phyloP scores from a whole-genome alignment of 1,140 invertebrate genomes.

The Campoletis sonorensis region DNA sequence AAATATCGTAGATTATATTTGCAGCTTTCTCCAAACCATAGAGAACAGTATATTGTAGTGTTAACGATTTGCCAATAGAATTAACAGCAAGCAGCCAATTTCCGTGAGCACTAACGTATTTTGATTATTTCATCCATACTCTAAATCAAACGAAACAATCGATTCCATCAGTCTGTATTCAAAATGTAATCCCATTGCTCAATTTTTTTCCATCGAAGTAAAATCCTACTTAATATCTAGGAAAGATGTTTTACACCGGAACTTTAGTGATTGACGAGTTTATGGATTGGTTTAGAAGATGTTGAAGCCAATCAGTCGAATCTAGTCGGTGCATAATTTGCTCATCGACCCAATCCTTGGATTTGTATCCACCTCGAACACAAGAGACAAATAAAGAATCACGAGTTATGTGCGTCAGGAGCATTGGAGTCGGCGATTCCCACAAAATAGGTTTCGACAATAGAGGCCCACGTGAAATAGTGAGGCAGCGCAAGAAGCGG shows the following conservation, averaged over 20 bases:
- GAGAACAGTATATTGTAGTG: background rate
- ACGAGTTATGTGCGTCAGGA: background rate
- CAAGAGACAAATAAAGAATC: background rate
- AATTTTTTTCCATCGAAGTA: too few relatives aligned
- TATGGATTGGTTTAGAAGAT: background rate
- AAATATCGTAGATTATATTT: slow-evolving; percentile 24
- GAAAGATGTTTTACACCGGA: too few relatives aligned
- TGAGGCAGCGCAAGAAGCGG: background rate
- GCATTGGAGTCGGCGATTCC: background rate
- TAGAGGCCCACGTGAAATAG: background rate
- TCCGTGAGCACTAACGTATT: background rate
- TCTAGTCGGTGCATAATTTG: background rate
- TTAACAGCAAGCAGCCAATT: background rate
- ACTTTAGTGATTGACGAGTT: too few relatives aligned
- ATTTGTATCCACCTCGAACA: background rate
- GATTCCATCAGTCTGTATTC: background rate
- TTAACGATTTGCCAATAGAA: slow-evolving; percentile 1
- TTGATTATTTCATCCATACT: background rate
- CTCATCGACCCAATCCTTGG: background rate
- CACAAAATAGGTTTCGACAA: background rate
- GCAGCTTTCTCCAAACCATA: background rate
- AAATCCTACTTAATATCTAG: too few relatives aligned
- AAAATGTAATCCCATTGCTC: background rate
- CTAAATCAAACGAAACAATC: background rate
- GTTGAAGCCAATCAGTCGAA: background rate